phyloP scores from a whole-genome alignment of 2,888 invertebrate genomes.

The Acrocera orbiculus region DNA sequence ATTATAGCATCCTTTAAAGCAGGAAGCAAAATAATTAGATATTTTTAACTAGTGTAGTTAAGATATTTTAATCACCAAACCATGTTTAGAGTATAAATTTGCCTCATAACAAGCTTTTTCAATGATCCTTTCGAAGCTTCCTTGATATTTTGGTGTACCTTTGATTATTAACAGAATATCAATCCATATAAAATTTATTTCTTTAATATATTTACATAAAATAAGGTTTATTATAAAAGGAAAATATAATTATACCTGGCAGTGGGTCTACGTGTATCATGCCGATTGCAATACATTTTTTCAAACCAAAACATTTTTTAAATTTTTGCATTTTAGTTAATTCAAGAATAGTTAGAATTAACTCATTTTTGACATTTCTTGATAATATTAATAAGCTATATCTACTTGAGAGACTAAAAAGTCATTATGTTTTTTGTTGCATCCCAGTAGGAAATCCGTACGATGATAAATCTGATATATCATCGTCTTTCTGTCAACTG shows the following conservation, averaged over 20 bases:
- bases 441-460: too few relatives aligned
- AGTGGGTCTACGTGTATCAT: conserved; percentile 54
- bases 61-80: conserved; percentile 30
- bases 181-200: neutral
- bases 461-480: too few relatives aligned
- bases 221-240: too few relatives aligned
- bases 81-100: conserved; percentile 37
- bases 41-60: neutral
- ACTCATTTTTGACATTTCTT: too few relatives aligned
- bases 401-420: too few relatives aligned
- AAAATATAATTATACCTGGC: too few relatives aligned
- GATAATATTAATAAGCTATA: too few relatives aligned
- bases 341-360: too few relatives aligned
- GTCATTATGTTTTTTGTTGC: too few relatives aligned
- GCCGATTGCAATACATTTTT: conserved; percentile 40
- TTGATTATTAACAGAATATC: neutral
- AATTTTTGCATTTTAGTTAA: conserved; percentile 29
- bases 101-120: conserved; percentile 43
- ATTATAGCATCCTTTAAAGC: conserved; percentile 44
- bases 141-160: conserved; percentile 42
- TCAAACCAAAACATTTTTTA: conserved; percentile 28
- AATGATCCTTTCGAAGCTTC: conserved; percentile 36
- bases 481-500: too few relatives aligned
- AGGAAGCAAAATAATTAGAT: neutral
- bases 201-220: too few relatives aligned